Evolutionary conservation across 2,113 vertebrate species (phyloP), one percentile per base, ranked within the genome.

Genomic region (Nestor notabilis): DNA sequence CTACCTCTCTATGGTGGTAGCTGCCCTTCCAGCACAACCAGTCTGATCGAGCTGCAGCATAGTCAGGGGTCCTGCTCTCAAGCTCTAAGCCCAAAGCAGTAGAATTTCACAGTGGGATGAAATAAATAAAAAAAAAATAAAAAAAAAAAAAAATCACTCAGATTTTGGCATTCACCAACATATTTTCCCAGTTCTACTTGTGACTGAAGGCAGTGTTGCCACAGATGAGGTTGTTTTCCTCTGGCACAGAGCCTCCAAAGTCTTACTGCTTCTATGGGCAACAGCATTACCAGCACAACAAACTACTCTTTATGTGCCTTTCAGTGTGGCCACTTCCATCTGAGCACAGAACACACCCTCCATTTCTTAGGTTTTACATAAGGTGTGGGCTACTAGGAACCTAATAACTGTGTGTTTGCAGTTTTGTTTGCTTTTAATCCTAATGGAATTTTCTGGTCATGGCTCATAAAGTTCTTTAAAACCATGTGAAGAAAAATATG

Each of bases 391-490:
- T 87, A 58, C 87, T 46, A 79, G 74, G 50, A 95, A 92, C 24
- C 28, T 56, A 93, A 33, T 53, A 89, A 87, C n/a, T 80, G 75
- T 35, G 29, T 69, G 47, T 56, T 87, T 86, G 81, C 70, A 56
- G 18, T 84, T 91, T 86, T 75, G 71, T 77, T 94, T 84, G 52
- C 56, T 87, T 61, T 82, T 89, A 93, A 92, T 82, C 35, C 53
- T 89, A 31, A 82, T 85, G 46, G 63, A 87, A 85, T 83, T 95
- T 96, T 91, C 65, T 95, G 49, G 74, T 89, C 83, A 77, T 43
- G 50, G 66, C 76, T 91, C 77, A 84, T 90, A 58, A 94, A 93
- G 49, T 91, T 92, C 83, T 94, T 89, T 82, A 87, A 92, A 95
- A 92, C 43, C 52, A 37, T n/a, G 23, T 41, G 27, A 92, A 89